Evolutionary conservation across 2,113 vertebrate genomes (phyloP), one percentile per base, ranked within the genome.

Genomic region (Rhizomys pruinosus): DNA sequence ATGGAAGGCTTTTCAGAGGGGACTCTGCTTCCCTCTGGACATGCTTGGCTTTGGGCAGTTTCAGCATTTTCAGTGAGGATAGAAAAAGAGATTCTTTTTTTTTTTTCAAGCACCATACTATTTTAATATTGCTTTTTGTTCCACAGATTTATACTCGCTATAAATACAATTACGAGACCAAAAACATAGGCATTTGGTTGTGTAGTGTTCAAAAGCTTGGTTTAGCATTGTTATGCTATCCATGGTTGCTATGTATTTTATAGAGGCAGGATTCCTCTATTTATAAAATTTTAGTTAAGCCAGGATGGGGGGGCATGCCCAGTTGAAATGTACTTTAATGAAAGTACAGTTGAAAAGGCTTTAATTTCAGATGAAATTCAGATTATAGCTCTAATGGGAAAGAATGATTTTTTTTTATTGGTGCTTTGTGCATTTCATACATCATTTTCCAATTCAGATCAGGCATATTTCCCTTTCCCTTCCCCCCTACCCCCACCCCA

Each of bases 341-440:
- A 4, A 73, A 87, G 39, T 81, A 61, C 20, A 76, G 20, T 89
- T 92, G 85, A 90, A 85, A 34, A 81, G 42, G 66, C n/a, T 69
- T 84, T 91, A 91, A 69, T 91, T 92, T 93, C 42, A 86, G 61
- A 42, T 76, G 71, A 91, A 91, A 90, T 89, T 91, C 72, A 84
- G 55, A 25, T 77, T 73, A 80, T 52, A 71, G 66, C 5, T 27
- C 37, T 76, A 63, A 77, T 79, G 52, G 55, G 73, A 74, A 89
- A 73, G 12, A 64, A 84, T 57, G 4, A 23, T 77, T 47, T n/a
- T n/a, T n/a, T n/a, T n/a, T n/a, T n/a, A n/a, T n/a, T n/a, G n/a
- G n/a, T n/a, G n/a, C n/a, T n/a, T n/a, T n/a, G n/a, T n/a, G n/a
- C n/a, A n/a, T n/a, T n/a, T n/a, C n/a, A n/a, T n/a, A n/a, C n/a